phyloP scores from a whole-genome alignment of 2,888 invertebrate genomes.

The Chrysotoxum bicinctum region DNA sequence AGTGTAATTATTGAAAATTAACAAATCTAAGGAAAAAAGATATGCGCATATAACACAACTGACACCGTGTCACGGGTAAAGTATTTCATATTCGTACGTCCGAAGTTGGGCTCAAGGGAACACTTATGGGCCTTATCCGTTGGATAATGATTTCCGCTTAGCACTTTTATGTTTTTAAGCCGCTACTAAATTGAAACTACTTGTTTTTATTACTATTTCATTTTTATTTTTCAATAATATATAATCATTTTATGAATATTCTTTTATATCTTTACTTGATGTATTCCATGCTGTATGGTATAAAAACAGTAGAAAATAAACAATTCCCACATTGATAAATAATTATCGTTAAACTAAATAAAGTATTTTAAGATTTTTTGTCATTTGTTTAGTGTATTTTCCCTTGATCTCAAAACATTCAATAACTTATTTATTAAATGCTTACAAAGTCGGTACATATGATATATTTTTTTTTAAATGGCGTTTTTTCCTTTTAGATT shows the following conservation, averaged over 20 bases:
- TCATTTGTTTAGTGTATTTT: conserved; percentile 18
- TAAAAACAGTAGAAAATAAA: conserved; percentile 73
- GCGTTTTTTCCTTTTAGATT: conserved; percentile 12
- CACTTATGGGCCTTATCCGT: too few relatives aligned
- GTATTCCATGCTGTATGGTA: conserved; percentile 69
- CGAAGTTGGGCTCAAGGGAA: too few relatives aligned
- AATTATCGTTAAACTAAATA: conserved; percentile 50
- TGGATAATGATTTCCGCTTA: too few relatives aligned
- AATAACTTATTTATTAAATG: conserved; percentile 18
- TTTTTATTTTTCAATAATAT: conserved; percentile 67
- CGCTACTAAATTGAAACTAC: neutral
- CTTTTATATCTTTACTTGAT: conserved; percentile 55
- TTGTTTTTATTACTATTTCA: conserved; percentile 36
- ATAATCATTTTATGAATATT: conserved; percentile 63
- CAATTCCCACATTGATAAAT: conserved; percentile 67
- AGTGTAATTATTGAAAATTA: too few relatives aligned
- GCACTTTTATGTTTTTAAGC: neutral
- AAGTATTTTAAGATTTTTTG: conserved; percentile 16
- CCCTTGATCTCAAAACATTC: conserved; percentile 25
- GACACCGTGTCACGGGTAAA: too few relatives aligned
- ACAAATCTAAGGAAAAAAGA: too few relatives aligned
- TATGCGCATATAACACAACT: too few relatives aligned
- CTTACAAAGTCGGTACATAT: conserved; percentile 12
- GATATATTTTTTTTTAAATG: conserved; percentile 3
- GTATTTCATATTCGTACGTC: too few relatives aligned